Conservation (phyloP, 2,797 vertebrate species). For the Phataginus tricuspis region DNA sequence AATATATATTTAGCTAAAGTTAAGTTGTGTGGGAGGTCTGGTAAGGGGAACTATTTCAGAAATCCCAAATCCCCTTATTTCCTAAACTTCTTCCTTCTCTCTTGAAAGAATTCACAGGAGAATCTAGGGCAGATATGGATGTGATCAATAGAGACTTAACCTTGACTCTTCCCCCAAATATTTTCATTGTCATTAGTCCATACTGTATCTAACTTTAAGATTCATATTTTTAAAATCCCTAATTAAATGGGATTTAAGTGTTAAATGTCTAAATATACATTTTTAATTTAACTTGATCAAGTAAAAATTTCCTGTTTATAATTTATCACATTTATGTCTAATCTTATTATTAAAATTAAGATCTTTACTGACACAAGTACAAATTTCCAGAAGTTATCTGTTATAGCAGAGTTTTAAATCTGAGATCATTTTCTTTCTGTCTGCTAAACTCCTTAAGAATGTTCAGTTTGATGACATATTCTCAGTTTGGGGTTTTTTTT, state of each 20-base stretch:
- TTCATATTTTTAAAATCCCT: conserved; percentile 19
- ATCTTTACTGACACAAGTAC: neutral
- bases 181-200: neutral
- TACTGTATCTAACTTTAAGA: neutral
- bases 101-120: neutral
- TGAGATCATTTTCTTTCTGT: conserved; percentile 19
- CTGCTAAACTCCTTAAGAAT: neutral
- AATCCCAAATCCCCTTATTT: neutral
- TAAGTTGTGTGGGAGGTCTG: conserved; percentile 32
- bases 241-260: neutral
- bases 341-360: neutral
- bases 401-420: neutral
- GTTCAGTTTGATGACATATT: neutral
- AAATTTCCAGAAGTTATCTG: neutral
- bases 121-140: neutral
- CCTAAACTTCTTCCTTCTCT: neutral
- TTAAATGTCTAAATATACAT: neutral
- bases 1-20: conserved; percentile 29
- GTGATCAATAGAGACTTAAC: neutral
- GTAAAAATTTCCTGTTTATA: neutral
- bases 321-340: neutral
- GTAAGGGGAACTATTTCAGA: conserved; percentile 28
- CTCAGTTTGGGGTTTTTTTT: neutral
- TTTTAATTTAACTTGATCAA: neutral
- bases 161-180: neutral